Conservation (phyloP, 2,797 vertebrate genomes). For the Gila robusta region DNA sequence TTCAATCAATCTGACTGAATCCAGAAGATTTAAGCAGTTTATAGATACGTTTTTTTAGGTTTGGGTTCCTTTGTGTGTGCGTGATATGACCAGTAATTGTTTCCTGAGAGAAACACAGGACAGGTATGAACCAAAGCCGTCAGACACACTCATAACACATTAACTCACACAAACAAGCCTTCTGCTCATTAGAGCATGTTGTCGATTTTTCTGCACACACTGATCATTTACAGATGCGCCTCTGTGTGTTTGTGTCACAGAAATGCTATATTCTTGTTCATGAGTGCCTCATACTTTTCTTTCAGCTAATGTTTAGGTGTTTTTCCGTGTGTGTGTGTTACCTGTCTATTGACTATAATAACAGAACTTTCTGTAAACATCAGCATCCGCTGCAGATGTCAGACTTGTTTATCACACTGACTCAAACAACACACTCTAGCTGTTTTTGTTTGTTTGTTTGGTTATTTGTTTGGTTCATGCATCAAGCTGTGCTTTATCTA, state of each 20-base stretch:
- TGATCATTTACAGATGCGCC: conserved; percentile 1
- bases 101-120: conserved; percentile 51
- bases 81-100: conserved; percentile 36
- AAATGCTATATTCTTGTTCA: background rate
- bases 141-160: conserved; percentile 31
- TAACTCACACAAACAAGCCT: conserved; percentile 6
- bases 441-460: conserved; percentile 4
- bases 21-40: conserved; percentile 1
- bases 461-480: background rate
- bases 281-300: background rate
- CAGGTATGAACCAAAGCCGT: conserved; percentile 39
- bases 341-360: conserved; percentile 36
- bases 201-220: background rate
- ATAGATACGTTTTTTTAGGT: background rate
- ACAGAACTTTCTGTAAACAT: background rate
- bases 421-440: background rate
- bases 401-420: background rate
- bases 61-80: background rate
- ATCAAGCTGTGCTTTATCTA: background rate
- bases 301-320: background rate
- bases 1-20: background rate
- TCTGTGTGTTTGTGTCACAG: background rate
- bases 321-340: background rate
- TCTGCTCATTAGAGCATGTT: conserved; percentile 36
- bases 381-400: background rate